Base-by-base conservation (phyloP, 2,113 vertebrate species). In the Chloroceryle aenea region DNA sequence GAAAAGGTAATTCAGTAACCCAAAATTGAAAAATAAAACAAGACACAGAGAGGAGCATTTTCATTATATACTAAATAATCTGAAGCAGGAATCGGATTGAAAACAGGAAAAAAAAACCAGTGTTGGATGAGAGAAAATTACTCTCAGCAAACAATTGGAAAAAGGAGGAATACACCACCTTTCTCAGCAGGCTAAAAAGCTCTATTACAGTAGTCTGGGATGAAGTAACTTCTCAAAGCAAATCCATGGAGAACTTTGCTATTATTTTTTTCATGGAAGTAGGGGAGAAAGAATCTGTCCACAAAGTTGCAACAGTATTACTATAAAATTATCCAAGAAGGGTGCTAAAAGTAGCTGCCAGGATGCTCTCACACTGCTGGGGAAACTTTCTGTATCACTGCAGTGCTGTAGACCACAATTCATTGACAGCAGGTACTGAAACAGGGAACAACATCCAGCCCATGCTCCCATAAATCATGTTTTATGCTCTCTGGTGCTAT, bases 391-490 rank as follows among this genome's bases (percentile, higher is more conserved):
- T 48, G 19, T 14, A 9, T 13, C 20, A 3, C 61, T 50, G 73
- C 38, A 50, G 8, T 5, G 32, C 40, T 32, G 22, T 8, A 53
- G 43, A n/a, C 20, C 5, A 7, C 4, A 12, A 17, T 30, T 62
- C 53, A 36, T 1, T 45, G 45, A 34, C 48, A 48, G 78, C 30
- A 86, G 45, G 17, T 36, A 72, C 23, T 69, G 71, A 64, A 62
- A 48, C 6, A 10, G 40, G 78, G 32, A 75, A 14, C 45, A 58
- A n/a, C 45, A 58, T 15, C 29, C n/a, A 61, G 30, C 38, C 42
- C 0, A 0, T 34, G 29, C 43, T 67, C 78, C 32, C 40, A 34
- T 74, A 43, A 18, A n/a, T 14, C 7, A 11, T 25, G 12, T 13
- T 48, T 17, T 9, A 25, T 20, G 55, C 38, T 45, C 25, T 32